Evolutionary conservation across 2,888 invertebrate genomes (phyloP), one percentile per base, ranked within the genome.

Genomic region (Sisyra nigra): DNA sequence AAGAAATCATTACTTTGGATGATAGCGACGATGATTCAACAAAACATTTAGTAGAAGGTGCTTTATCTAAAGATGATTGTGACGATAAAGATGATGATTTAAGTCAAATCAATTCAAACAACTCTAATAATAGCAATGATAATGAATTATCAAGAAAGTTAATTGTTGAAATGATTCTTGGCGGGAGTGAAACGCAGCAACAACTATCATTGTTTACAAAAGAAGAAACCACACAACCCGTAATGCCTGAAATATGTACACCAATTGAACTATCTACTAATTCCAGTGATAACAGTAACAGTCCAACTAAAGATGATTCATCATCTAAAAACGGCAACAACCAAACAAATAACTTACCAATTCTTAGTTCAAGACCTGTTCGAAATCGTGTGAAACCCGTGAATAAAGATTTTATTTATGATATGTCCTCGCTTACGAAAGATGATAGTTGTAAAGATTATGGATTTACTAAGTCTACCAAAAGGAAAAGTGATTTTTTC

Each of bases 341-440:
- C 8, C 24, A 24, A 24, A 24, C 7, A 3, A 3, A 3, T 24
- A 24, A 24, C 24, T 7, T 24, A 24, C 2, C 37, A 9, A 37
- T 11, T 37, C 17, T 37, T 19, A 37, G n/a, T 37, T 37, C 37
- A 60, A 53, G 71, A 48, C 78, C 80, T 2, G 69, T 75, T 10
- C 67, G 80, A 32, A 77, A 76, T 57, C 72, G 74, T 48, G 66
- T 74, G 1, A 78, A 74, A 57, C 70, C 71, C 7, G 69, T 74
- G 48, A 70, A 74, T 54, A 76, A 74, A 53, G 80, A 82, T 60
- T 81, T 80, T 56, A 74, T 80, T 50, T 81, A 80, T 54, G 80
- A 80, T 61, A 61, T 79, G 48, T 72, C 74, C 29, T 57, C 57
- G 32, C 53, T 56, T 17, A 41, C 52, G 38, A 54, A 54, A 44